Base-by-base conservation (phyloP, 2,113 vertebrate genomes). In the Sula dactylatra region DNA sequence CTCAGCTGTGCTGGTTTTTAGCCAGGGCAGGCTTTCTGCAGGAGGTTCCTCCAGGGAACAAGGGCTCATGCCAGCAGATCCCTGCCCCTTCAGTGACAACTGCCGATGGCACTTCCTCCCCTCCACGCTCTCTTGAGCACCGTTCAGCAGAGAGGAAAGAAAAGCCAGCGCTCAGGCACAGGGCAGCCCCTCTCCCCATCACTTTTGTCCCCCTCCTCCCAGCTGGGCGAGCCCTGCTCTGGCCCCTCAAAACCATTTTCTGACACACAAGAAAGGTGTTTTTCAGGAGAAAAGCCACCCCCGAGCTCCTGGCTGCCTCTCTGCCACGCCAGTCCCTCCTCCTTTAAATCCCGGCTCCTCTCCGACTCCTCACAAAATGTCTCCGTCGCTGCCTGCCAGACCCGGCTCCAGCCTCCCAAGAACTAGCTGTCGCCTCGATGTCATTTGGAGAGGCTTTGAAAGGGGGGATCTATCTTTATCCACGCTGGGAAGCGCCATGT, bases 171-270 rank as follows among this genome's bases (percentile, higher is more conserved):
- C 47, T 49, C 2, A 2, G 52, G n/a, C 36, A 29, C 52, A 10
- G 59, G 29, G 12, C 71, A 6, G 50, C 44, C 65, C 36, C 59
- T n/a, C 58, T 66, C 64, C 65, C 77, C 56, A 10, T 14, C 20
- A 0, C 64, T n/a, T 38, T 3, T 29, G 14, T 66, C 38, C 61
- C 52, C 16, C 42, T 71, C 42, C 59, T 58, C 45, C 65, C 58
- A 11, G 81, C 40, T 2, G 6, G 6, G 10, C 3, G 2, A 4
- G 2, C 0, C 1, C 74, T 19, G 50, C 64, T 18, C 0, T 3
- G n/a, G 45, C 32, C 54, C 58, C 74, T 64, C 49, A 4, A 38
- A 47, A 27, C 52, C 76, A 3, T 52, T 78, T 47, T 25, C 59
- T 17, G 1, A 9, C 19, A 4, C 31, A 7, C 4, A 1, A 27